Evolutionary conservation across 1,140 invertebrate genomes (phyloP).

Genomic region (Panagrolaimus sp.): DNA sequence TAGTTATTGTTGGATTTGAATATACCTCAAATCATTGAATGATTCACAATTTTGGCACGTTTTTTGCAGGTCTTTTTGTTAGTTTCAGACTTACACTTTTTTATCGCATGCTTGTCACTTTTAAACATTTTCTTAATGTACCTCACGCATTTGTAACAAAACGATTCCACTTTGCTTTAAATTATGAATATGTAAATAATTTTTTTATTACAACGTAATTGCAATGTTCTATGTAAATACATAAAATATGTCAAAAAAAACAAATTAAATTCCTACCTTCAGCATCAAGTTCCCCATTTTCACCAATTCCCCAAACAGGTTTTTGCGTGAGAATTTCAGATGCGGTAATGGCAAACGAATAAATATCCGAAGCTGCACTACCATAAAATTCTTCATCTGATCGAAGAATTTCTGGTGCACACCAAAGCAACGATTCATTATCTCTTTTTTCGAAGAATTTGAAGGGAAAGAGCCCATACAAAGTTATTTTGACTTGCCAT

Average conservation of each 20-base stretch:
- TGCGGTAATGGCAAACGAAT: slow-evolving; percentile 83
- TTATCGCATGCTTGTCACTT: no score
- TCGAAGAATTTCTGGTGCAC: not conserved
- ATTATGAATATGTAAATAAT: no score
- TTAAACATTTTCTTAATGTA: no score
- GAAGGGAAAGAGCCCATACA: not conserved
- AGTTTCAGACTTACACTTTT: no score
- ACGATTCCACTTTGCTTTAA: no score
- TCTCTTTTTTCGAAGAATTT: not conserved
- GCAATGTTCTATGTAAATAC: no score
- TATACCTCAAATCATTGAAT: no score
- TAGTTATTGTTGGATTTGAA: no score
- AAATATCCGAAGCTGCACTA: slow-evolving; percentile 78
- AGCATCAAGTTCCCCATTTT: slow-evolving; percentile 27
- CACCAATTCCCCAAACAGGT: slow-evolving; percentile 47
- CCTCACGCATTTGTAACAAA: no score
- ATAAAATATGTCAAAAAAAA: not conserved
- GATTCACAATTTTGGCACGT: no score
- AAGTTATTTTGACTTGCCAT: slow-evolving; percentile 3
- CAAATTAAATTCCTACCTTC: not conserved
- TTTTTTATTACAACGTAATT: no score
- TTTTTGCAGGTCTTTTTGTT: no score
- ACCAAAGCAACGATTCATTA: not conserved
- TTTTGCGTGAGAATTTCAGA: slow-evolving; percentile 76
- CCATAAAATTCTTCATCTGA: slow-evolving; percentile 61